Evolutionary conservation across 2,113 vertebrate genomes (phyloP), one percentile per base, ranked within the genome.

Genomic region (Halcyon senegalensis): DNA sequence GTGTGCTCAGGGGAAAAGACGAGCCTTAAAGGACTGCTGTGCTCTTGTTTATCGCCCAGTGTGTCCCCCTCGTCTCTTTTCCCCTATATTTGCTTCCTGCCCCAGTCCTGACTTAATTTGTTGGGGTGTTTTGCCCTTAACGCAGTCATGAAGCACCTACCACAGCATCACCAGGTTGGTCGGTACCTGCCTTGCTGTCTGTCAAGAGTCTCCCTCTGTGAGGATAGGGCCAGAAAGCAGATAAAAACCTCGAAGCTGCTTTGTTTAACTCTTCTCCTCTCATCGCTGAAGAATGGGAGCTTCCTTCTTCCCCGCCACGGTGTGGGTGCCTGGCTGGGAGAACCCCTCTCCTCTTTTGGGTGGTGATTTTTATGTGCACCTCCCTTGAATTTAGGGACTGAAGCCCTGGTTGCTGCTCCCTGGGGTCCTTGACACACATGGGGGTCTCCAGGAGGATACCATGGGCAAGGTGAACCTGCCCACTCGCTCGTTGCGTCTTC

Each of bases 1-100:
- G 44, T 2, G 2, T 4, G 31, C 24, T 64, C 23, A 16, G 63
- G 23, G 16, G 55, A 20, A 43, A 25, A 50, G 51, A 35, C 0
- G 1, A 48, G 12, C 16, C 72, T 41, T 15, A 25, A 44, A 37
- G 19, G 4, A 5, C 30, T 1, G 1, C 30, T 4, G 3, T 3
- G 10, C 41, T 72, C 43, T 60, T n/a, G 28, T 50, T 44, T 41
- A n/a, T 7, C 37, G 27, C 33, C 23, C n/a, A 16, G 13, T 0
- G 1, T 5, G 35, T 50, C 12, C 6, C 11, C 2, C 10, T 13
- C 8, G 4, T 41, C 41, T 67, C 33, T 5, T 72, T 30, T 39
- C 35, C n/a, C 20, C 16, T n/a, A 0, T 10, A 28, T 72, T 50
- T 79, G 43, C 31, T 77, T 63, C 55, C 55, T 78, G 33, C 1